A percentile compares a stretch with the other conserved stretches of the same genome.
These are phyloP conservation scores for Acanthurus leucopareius DNA, from an alignment of 2,797 vertebrate genomes.

Conservation along the genomic window DNA sequence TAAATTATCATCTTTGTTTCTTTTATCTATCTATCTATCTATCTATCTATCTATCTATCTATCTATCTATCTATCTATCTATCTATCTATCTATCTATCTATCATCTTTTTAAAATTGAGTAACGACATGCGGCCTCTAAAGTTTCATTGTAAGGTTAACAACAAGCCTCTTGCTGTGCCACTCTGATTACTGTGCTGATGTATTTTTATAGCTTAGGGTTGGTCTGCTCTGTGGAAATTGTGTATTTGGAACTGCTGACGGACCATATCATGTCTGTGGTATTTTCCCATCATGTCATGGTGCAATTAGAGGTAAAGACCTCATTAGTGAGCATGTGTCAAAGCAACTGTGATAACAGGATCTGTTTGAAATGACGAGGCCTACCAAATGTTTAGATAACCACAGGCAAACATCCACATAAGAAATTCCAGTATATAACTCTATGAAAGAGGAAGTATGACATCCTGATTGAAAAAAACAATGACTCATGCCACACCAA, in stretches of 20 bases:
- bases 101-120: neutral
- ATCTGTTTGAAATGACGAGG: constrained; percentile 36
- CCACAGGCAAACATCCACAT: neutral
- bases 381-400: constrained; percentile 36
- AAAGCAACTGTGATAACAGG: constrained; percentile 49
- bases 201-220: constrained; percentile 35
- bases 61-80: neutral
- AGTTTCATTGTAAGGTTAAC: neutral
- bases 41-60: neutral
- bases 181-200: constrained; percentile 7
- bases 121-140: neutral
- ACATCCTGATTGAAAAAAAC: constrained; percentile 29
- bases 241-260: constrained; percentile 41
- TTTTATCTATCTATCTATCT: neutral
- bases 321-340: constrained; percentile 65
- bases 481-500: neutral
- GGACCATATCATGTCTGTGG: constrained; percentile 39
- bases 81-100: neutral
- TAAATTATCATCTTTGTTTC: too few relatives aligned
- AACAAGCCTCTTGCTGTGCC: neutral
- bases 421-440: neutral
- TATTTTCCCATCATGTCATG: constrained; percentile 65
- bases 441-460: constrained; percentile 38
- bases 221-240: constrained; percentile 20
- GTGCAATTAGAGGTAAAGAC: constrained; percentile 52